These are phyloP conservation scores for Buceros bicornis DNA, from an alignment of 2,797 vertebrate genomes.

Conservation along the genomic window DNA sequence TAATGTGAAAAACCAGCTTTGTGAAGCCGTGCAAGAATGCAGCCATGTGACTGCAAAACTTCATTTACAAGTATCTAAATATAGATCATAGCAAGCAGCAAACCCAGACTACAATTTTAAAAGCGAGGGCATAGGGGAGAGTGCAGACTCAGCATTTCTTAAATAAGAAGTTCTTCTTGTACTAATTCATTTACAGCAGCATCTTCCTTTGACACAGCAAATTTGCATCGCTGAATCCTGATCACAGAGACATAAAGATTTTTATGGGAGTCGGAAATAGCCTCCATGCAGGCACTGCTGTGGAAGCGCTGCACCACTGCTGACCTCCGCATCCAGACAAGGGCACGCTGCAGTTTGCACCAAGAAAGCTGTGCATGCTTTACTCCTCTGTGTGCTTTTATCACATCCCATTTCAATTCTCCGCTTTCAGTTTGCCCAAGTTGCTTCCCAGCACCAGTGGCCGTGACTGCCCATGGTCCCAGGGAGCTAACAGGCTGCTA, in stretches of 20 bases:
- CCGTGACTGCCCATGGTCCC: accelerated
- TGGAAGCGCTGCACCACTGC: constrained; percentile 26
- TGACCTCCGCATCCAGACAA: constrained; percentile 50
- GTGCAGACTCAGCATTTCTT: constrained; percentile 69
- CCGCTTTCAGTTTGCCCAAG: background rate
- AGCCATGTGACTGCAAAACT: constrained; percentile 47
- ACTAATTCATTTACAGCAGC: constrained; percentile 66
- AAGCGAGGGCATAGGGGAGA: constrained; percentile 65
- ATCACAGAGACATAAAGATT: constrained; percentile 65
- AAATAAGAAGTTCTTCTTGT: constrained; percentile 68
- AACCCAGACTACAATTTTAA: constrained; percentile 65
- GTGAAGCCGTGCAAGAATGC: background rate
- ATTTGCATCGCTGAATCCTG: constrained; percentile 57
- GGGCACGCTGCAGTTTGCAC: constrained; percentile 42
- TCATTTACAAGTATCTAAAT: constrained; percentile 70
- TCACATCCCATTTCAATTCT: background rate
- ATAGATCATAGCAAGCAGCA: constrained; percentile 69
- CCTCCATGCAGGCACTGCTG: constrained; percentile 25
- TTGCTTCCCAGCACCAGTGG: background rate
- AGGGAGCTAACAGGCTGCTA: background rate
- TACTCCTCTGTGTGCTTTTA: background rate
- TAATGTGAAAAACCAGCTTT: background rate
- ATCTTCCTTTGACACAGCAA: constrained; percentile 74
- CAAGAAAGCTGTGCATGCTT: background rate
- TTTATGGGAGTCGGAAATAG: constrained; percentile 62